These are phyloP conservation scores for Ennomos erosarius DNA, from an alignment of 2,888 invertebrate species.

Conservation along the genomic window DNA sequence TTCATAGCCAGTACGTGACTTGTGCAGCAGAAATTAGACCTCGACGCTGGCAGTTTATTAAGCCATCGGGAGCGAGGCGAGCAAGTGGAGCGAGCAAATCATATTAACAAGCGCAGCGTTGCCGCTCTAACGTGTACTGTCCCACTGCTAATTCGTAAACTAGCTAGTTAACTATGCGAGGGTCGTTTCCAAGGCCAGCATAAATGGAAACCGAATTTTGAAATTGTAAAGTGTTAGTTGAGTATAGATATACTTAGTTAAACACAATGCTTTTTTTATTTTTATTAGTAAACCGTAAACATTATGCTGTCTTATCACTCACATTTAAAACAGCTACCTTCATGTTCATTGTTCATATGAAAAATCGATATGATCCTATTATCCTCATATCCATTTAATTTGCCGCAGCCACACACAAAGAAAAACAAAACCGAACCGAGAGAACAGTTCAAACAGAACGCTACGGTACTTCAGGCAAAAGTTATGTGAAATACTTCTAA, in stretches of 20 bases:
- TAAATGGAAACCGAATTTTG: constrained; percentile 20
- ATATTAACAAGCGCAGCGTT: constrained; percentile 64
- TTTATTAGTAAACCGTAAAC: too few species aligned
- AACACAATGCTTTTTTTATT: too few species aligned
- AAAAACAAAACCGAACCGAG: constrained; percentile 37
- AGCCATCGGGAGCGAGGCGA: constrained; percentile 43
- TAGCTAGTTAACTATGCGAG: constrained; percentile 35
- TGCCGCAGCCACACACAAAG: constrained; percentile 34
- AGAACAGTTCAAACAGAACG: constrained; percentile 40
- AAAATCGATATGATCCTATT: constrained; percentile 26
- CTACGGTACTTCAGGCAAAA: constrained; percentile 61
- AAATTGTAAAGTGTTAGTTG: constrained; percentile 4
- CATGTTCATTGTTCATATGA: constrained; percentile 5
- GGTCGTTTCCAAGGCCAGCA: constrained; percentile 28
- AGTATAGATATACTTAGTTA: too few species aligned
- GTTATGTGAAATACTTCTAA: constrained; percentile 83
- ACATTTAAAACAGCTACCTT: background rate
- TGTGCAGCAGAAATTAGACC: constrained; percentile 48
- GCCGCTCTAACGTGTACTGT: constrained; percentile 41
- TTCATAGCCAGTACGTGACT: constrained; percentile 20
- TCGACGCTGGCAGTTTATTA: constrained; percentile 65
- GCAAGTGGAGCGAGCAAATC: constrained; percentile 60
- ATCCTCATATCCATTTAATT: constrained; percentile 32
- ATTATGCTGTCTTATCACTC: too few species aligned
- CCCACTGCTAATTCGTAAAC: constrained; percentile 41